Conservation (phyloP, 2,797 vertebrate species). For the Neosilurus mollespiculum region DNA sequence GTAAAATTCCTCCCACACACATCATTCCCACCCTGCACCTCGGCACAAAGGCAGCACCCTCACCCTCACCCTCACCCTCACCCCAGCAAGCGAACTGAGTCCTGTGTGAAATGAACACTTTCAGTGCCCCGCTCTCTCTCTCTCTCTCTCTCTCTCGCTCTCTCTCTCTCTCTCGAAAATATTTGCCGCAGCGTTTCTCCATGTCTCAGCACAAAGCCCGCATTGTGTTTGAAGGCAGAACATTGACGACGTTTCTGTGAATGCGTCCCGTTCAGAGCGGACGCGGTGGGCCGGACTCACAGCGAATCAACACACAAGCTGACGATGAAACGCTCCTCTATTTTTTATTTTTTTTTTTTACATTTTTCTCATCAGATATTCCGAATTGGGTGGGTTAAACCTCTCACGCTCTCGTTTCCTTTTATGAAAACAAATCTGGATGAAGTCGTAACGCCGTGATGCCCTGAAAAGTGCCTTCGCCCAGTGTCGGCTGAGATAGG, state of each 20-base stretch:
- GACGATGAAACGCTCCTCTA: conserved; percentile 52
- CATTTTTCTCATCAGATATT: not conserved
- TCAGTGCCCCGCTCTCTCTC: conserved; percentile 36
- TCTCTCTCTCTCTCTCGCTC: conserved; percentile 28
- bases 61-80: conserved; percentile 15
- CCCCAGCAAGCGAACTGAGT: not conserved
- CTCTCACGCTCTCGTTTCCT: not conserved
- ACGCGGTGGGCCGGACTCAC: conserved; percentile 43
- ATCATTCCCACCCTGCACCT: conserved; percentile 1
- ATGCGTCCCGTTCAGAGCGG: conserved; percentile 46
- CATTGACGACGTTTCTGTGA: conserved; percentile 39
- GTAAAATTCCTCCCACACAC: conserved; percentile 26
- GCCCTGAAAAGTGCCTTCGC: too few species aligned
- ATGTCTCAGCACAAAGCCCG: conserved; percentile 50
- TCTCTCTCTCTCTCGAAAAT: conserved; percentile 42
- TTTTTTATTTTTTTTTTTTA: not conserved
- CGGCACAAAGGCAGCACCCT: conserved; percentile 32
- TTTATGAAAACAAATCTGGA: too few species aligned
- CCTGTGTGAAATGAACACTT: conserved; percentile 52
- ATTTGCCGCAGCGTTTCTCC: conserved; percentile 52
- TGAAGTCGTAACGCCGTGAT: too few species aligned
- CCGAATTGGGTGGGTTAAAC: not conserved
- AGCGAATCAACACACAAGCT: conserved; percentile 40
- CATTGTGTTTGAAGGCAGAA: conserved; percentile 47
- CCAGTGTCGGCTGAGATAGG: too few species aligned